These are phyloP conservation scores for Drosophila ochracea DNA, from an alignment of 2,888 invertebrate species.

Conservation along the genomic window DNA sequence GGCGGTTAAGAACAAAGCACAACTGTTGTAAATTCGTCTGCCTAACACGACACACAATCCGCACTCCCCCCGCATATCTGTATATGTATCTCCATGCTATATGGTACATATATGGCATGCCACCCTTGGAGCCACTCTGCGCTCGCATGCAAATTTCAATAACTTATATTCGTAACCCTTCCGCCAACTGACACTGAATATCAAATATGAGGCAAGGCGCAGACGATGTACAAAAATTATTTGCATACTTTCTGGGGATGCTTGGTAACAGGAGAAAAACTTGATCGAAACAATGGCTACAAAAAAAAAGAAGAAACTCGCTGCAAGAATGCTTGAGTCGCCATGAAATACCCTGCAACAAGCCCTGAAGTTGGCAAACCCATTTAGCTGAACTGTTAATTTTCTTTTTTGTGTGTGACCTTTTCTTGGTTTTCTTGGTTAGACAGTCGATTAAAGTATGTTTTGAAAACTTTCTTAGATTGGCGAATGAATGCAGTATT, in stretches of 20 bases:
- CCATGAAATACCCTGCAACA: neutral
- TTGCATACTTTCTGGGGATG: conserved; percentile 80
- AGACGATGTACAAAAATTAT: conserved; percentile 68
- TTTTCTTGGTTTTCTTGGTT: no score
- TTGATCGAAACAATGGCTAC: conserved; percentile 33
- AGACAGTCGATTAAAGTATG: no score
- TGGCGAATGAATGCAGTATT: neutral
- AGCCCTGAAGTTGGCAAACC: neutral
- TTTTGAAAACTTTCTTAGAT: neutral
- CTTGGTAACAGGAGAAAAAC: conserved; percentile 36
- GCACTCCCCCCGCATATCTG: neutral
- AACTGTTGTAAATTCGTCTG: conserved; percentile 54
- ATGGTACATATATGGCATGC: neutral
- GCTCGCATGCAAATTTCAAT: conserved; percentile 79
- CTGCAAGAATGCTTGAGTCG: neutral
- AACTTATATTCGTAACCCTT: conserved; percentile 78
- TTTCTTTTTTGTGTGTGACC: neutral
- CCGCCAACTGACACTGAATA: conserved; percentile 78
- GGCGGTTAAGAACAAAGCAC: conserved; percentile 14
- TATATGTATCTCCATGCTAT: neutral
- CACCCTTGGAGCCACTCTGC: conserved; percentile 28
- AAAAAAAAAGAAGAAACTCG: neutral
- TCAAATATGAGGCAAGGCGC: conserved; percentile 72
- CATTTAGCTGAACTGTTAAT: neutral
- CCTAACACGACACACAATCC: conserved; percentile 12